phyloP scores from a whole-genome alignment of 2,888 invertebrate genomes.

The Seira ritae region DNA sequence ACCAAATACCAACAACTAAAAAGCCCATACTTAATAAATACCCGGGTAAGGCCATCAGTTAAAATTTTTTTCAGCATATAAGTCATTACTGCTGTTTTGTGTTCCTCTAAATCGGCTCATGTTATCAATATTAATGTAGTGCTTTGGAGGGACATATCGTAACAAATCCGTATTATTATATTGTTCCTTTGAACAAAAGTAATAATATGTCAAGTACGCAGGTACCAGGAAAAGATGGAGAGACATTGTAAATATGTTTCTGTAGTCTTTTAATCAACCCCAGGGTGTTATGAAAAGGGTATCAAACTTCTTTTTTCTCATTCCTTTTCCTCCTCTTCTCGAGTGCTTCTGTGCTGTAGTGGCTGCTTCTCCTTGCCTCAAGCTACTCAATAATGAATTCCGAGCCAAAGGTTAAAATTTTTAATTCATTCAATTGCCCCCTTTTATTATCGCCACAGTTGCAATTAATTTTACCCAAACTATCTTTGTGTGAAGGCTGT shows the following conservation, averaged over 20 bases:
- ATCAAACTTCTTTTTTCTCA: slow-evolving; percentile 37
- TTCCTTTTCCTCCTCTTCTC: background rate
- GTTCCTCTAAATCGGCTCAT: slow-evolving; percentile 29
- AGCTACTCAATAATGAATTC: slow-evolving; percentile 67
- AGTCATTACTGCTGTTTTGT: slow-evolving; percentile 42
- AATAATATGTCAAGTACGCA: slow-evolving; percentile 15
- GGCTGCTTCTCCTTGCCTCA: slow-evolving; percentile 37
- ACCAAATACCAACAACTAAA: background rate
- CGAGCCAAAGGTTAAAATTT: slow-evolving; percentile 68
- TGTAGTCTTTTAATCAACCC: slow-evolving; percentile 56
- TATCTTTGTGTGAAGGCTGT: slow-evolving; percentile 22
- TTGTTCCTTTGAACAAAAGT: slow-evolving; percentile 22
- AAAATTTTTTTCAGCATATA: slow-evolving; percentile 51
- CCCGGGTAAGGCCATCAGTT: slow-evolving; percentile 35
- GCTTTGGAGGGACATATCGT: background rate
- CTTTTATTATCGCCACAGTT: slow-evolving; percentile 67
- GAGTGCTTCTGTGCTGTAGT: background rate
- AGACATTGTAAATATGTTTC: background rate
- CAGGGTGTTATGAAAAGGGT: slow-evolving; percentile 61
- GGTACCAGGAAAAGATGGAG: background rate
- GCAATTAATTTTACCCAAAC: slow-evolving; percentile 65
- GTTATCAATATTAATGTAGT: slow-evolving; percentile 60
- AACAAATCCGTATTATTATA: slow-evolving; percentile 28
- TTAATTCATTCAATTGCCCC: slow-evolving; percentile 67
- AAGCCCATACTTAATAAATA: slow-evolving; percentile 1